phyloP scores from a whole-genome alignment of 2,113 vertebrate species.

The Catagonus wagneri region DNA sequence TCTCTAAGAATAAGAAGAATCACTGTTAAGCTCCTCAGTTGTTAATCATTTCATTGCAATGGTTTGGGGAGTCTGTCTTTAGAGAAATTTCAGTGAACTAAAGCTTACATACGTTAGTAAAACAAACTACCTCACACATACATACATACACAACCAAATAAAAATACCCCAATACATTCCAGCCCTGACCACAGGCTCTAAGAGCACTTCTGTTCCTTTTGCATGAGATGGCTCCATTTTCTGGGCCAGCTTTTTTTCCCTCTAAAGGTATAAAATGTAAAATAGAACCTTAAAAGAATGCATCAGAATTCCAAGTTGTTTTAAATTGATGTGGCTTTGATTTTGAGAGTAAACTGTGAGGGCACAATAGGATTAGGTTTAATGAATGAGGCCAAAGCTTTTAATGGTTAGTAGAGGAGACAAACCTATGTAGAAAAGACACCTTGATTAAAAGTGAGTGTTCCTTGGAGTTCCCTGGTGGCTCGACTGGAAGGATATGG shows the following conservation, averaged over 20 bases:
- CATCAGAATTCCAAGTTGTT: background rate
- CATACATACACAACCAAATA: background rate
- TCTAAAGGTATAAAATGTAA: background rate
- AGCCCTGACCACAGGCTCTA: background rate
- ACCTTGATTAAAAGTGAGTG: background rate
- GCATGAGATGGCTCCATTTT: background rate
- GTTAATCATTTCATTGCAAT: background rate
- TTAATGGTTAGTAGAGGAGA: background rate
- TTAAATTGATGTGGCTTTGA: slow-evolving; percentile 7
- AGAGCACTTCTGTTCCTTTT: background rate
- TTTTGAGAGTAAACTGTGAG: slow-evolving; percentile 27
- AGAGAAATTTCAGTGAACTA: background rate
- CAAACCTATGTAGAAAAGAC: background rate
- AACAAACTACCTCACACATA: background rate
- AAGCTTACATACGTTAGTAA: background rate
- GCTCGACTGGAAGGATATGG: too few relatives aligned
- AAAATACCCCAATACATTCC: background rate
- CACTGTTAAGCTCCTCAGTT: background rate
- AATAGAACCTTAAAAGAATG: background rate
- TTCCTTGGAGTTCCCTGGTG: background rate
- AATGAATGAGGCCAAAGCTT: background rate
- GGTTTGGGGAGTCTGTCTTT: background rate
- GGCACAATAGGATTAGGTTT: background rate
- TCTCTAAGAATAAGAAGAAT: background rate
- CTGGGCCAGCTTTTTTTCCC: background rate